Evolutionary conservation across 2,113 vertebrate species (phyloP).

Genomic region (Prolemur simus): DNA sequence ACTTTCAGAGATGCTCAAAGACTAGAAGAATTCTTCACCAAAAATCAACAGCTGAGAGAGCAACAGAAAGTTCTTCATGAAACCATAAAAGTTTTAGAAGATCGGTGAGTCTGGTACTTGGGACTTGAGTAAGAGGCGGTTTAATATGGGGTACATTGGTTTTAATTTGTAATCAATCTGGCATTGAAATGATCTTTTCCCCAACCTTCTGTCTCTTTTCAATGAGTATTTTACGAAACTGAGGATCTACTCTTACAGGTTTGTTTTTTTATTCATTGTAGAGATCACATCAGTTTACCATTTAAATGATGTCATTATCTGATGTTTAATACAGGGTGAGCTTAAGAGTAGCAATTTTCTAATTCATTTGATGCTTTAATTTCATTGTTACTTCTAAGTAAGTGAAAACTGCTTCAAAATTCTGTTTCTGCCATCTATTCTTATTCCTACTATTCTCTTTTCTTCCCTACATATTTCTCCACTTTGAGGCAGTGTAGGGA

Average conservation of each 20-base stretch:
- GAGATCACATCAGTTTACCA: background rate
- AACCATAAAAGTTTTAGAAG: constrained; percentile 91
- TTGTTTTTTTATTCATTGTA: constrained; percentile 32
- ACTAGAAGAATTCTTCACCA: constrained; percentile 94
- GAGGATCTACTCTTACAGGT: background rate
- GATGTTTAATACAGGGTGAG: background rate
- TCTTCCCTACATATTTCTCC: background rate
- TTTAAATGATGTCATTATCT: constrained; percentile 29
- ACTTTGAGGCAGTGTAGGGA: background rate
- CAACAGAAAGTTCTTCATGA: constrained; percentile 94
- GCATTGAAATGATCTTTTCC: background rate
- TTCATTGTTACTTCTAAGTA: constrained; percentile 6
- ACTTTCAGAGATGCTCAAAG: constrained; percentile 93
- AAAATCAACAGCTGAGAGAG: constrained; percentile 94
- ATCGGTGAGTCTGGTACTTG: constrained; percentile 86
- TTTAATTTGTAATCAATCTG: constrained; percentile 39
- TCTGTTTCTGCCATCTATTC: background rate
- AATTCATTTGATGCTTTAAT: constrained; percentile 19
- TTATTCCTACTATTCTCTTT: background rate
- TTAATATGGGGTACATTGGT: background rate
- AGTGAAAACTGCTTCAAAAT: background rate
- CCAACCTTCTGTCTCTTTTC: background rate
- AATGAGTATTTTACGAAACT: background rate
- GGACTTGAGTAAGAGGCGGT: background rate
- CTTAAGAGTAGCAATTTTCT: background rate